Evolutionary conservation across 2,113 vertebrate genomes (phyloP).

Genomic region (Rissa tridactyla): DNA sequence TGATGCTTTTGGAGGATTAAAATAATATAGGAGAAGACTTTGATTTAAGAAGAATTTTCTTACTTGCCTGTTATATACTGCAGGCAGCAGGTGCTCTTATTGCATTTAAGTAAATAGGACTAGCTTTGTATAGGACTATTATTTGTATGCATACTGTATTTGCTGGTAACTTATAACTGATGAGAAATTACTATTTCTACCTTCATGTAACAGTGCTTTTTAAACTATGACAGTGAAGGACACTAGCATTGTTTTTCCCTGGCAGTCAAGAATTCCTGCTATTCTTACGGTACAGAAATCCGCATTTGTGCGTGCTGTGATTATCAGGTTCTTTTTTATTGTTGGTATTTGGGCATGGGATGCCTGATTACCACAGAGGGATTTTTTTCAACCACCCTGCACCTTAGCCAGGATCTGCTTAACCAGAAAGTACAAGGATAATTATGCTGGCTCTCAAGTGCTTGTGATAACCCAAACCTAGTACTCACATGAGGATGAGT

Average conservation of each 20-base stretch:
- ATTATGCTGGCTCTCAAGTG: background rate
- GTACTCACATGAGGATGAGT: background rate
- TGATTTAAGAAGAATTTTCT: background rate
- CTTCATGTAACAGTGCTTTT: background rate
- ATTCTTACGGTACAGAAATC: background rate
- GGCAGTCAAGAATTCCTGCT: background rate
- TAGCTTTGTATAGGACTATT: background rate
- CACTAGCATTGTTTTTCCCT: background rate
- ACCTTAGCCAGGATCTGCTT: background rate
- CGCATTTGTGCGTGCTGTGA: background rate
- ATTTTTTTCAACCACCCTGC: background rate
- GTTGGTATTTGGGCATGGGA: background rate
- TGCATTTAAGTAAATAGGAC: background rate
- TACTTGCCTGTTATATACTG: background rate
- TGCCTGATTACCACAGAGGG: background rate
- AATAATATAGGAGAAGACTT: background rate
- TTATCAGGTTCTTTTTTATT: background rate
- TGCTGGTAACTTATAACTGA: background rate
- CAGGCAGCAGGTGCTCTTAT: background rate
- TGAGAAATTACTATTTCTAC: background rate
- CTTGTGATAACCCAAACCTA: background rate
- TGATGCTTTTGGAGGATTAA: background rate
- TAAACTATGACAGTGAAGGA: background rate
- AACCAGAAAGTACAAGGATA: background rate
- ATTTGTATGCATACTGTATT: background rate